Conservation (phyloP, 1,140 invertebrate genomes). For the Cepaea nemoralis region DNA sequence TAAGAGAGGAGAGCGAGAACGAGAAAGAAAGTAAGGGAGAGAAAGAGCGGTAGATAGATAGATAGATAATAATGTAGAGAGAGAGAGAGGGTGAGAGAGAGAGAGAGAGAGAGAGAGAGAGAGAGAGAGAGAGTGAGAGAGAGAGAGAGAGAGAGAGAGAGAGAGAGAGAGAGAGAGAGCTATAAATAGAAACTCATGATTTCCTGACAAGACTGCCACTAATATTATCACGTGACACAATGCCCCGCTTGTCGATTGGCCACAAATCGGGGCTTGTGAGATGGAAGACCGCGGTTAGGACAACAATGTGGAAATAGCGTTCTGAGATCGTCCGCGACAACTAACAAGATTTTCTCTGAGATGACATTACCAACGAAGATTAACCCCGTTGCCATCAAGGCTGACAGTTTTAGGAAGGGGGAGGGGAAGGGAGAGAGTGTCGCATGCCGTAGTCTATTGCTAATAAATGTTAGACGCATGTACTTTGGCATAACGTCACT, state of each 20-base stretch:
- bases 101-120: neutral
- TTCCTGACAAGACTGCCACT: neutral
- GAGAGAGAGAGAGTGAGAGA: neutral
- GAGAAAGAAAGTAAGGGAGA: neutral
- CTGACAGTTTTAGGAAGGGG: too few relatives aligned
- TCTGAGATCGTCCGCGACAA: neutral
- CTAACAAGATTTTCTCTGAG: neutral
- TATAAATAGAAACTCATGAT: neutral
- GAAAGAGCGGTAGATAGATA: neutral
- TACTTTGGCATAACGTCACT: too few relatives aligned
- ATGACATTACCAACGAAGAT: too few relatives aligned
- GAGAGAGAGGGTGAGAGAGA: neutral
- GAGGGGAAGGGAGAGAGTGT: too few relatives aligned
- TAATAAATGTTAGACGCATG: too few relatives aligned
- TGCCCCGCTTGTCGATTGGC: neutral
- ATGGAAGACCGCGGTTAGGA: neutral
- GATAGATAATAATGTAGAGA: too few relatives aligned
- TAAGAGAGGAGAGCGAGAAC: neutral
- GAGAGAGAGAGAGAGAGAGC: too few relatives aligned
- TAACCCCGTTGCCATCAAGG: too few relatives aligned
- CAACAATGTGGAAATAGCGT: neutral
- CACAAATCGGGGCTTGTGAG: neutral
- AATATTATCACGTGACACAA: neutral
- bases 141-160: too few relatives aligned
- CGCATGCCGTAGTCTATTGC: too few relatives aligned